A percentile compares a stretch with the other conserved stretches of the same genome.
Conservation (phyloP, 2,113 vertebrate species). For the Ciconia maguari region DNA sequence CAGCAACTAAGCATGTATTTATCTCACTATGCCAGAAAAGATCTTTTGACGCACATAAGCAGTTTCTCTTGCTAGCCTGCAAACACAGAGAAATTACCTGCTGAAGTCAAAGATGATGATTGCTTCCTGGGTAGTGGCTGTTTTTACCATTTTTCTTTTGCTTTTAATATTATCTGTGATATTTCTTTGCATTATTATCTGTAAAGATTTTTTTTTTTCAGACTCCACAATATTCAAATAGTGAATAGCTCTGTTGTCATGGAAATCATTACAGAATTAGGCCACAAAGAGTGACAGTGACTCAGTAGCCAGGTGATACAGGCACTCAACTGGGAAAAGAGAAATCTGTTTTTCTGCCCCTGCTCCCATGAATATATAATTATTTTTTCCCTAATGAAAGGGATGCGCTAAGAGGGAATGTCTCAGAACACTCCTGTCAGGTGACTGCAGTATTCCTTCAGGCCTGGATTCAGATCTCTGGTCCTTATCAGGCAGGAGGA, state of each 20-base stretch:
- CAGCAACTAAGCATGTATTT: constrained; percentile 17
- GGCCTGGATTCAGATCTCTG: not conserved
- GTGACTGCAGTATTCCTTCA: not conserved
- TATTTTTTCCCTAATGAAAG: not conserved
- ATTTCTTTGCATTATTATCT: not conserved
- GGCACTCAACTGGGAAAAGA: constrained; percentile 19
- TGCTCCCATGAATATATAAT: not conserved
- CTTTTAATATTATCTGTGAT: not conserved
- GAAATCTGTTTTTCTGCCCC: not conserved
- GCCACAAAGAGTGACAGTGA: constrained; percentile 50
- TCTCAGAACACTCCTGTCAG: not conserved
- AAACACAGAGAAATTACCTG: not conserved
- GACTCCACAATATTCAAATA: constrained; percentile 5
- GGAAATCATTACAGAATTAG: constrained; percentile 59
- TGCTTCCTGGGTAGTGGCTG: not conserved
- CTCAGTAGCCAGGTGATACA: constrained; percentile 54
- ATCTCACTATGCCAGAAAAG: not conserved
- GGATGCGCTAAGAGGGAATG: not conserved
- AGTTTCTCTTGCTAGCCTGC: not conserved
- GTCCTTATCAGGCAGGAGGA: not conserved
- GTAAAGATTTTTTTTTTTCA: not conserved
- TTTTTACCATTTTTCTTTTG: not conserved
- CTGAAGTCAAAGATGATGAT: not conserved
- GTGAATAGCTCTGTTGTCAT: constrained; percentile 29
- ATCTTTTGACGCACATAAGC: not conserved